Base-by-base conservation (phyloP, 2,888 invertebrate genomes). In the Mesorhabditis sp. region DNA sequence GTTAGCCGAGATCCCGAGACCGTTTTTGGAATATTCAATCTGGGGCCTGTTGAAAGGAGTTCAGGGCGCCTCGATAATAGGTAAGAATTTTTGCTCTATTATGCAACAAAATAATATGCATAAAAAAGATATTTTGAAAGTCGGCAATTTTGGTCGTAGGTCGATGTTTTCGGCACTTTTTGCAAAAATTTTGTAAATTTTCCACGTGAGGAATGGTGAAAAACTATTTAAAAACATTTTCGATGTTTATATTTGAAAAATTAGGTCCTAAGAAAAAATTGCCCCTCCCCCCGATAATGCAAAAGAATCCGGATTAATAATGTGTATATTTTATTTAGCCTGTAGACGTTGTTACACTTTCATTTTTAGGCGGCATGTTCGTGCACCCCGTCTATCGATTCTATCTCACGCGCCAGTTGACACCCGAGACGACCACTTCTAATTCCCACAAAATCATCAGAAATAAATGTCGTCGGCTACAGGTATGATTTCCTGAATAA, bases 391-490 rank as follows among this genome's bases (percentile, higher is more conserved):
- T 81, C 65, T 84, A 84, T 64, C 76, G 83, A 15, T 72, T 74
- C 69, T 78, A 81, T 70, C 70, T 82, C 58, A 70, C 74, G 5
- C 74, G 74, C 65, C 74, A 72, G 58, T 44, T 81, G 63, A 75
- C 72, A 50, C 78, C 80, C 4, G 80, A 82, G 67, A 78, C 71
- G 58, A 75, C 73, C 61, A 84, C 84, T 7, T 80, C 79, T 44
- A 84, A 84, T 70, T 76, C 82, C 42, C 72, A 72, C n/a, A 84
- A 83, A 72, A 74, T 85, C 42, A 82, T 84, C 65, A 73, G 79
- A 45, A 75, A 58, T 41, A 71, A 74, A n/a, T 82, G 83, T 45
- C 73, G 84, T 43, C 74, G 74, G 58, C 41, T 84, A 13, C 81
- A 81, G 76, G 80, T 77, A 63, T 7, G 42, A 70, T 45, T 71